phyloP scores from a whole-genome alignment of 2,888 invertebrate genomes.

The Agrenia bidenticulata region DNA sequence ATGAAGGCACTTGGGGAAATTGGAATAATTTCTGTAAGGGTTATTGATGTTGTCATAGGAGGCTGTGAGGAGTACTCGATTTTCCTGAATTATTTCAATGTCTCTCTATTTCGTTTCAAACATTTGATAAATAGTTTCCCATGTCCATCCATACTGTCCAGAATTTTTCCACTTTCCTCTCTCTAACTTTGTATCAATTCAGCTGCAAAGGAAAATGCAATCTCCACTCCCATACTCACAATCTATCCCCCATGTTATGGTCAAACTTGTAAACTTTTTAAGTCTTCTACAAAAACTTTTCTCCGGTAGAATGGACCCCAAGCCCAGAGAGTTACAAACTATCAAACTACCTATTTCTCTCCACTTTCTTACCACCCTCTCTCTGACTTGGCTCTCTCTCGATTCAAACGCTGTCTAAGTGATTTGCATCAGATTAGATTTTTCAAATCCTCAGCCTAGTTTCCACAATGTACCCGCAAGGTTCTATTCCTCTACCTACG shows the following conservation, averaged over 20 bases:
- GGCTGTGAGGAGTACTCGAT: constrained; percentile 24
- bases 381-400: neutral
- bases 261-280: constrained; percentile 23
- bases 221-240: constrained; percentile 10
- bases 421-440: constrained; percentile 24
- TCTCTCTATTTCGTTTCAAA: constrained; percentile 18
- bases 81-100: constrained; percentile 34
- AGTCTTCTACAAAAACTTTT: constrained; percentile 18
- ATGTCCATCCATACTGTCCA: constrained; percentile 14
- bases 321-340: neutral
- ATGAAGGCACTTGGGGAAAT: constrained; percentile 46
- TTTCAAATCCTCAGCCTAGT: neutral
- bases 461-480: too few relatives aligned
- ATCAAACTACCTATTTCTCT: neutral
- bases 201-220: constrained; percentile 19
- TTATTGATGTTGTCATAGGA: constrained; percentile 48
- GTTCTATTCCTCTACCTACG: too few relatives aligned
- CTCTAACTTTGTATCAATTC: constrained; percentile 24
- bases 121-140: constrained; percentile 23
- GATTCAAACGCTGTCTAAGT: constrained; percentile 6
- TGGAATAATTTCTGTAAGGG: constrained; percentile 49
- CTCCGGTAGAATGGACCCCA: constrained; percentile 1
- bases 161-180: constrained; percentile 22
- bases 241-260: constrained; percentile 10
- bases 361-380: neutral